Base-by-base conservation (phyloP, 2,797 vertebrate species). In the Loriculus beryllinus region DNA sequence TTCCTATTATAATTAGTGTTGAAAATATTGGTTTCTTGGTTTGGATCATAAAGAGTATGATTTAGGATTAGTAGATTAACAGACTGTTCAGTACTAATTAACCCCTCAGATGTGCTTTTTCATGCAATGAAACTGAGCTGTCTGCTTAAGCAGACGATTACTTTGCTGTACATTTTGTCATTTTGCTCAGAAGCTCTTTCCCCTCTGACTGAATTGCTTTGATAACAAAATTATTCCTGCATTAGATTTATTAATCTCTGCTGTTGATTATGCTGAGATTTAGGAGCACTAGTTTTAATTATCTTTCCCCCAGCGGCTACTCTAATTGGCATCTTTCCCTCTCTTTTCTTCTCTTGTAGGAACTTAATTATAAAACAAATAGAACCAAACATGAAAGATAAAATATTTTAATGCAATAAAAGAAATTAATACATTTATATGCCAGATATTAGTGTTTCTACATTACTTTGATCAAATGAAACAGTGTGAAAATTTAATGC, bases 191-290 rank as follows among this genome's bases (percentile, higher is more conserved):
- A 65, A 96, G 56, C 14, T 75, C 45, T 74, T 92, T 67, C 47
- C 31, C 76, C 31, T 78, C 47, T 0, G 0, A 83, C 14, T 75
- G 35, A 94, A 82, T 33, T 92, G 47, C 49, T 68, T 68, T 72
- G 59, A 39, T 84, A 90, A 85, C 39, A 90, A 94, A 90, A 93
- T 91, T 80, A 90, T 59, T 79, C 59, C 59, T 82, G 28, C 19
- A 74, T 49, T 76, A 39, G 45, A 70, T 67, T 86, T 56, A 92
- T 88, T 81, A 88, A 91, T 93, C 25, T 62, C 20, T 64, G 49
- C n/a, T 84, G 31, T 63, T 94, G 43, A 75, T 93, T 91, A 59
- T n/a, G 49, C 33, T 85, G 49, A 76, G 42, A 49, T 17, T 75
- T 52, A 21, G 69, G 54, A 77, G 71, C 62, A 47, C 26, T 47